Conservation (phyloP, 2,113 vertebrate genomes). For the Potamarius usumacintae region DNA sequence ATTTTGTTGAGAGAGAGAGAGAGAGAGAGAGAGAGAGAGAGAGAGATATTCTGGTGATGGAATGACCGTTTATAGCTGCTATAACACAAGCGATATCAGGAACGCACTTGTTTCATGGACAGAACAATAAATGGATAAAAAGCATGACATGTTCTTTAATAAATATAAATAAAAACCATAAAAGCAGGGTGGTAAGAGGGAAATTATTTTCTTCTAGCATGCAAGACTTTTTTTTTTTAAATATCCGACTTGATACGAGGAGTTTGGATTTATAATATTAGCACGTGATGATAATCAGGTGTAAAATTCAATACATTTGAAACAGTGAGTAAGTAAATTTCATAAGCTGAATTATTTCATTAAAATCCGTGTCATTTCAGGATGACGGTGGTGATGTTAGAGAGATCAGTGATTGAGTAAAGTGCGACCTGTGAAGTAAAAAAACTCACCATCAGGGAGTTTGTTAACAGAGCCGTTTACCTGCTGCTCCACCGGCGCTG, state of each 20-base stretch:
- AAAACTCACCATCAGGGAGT: constrained; percentile 44
- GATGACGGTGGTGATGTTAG: not conserved
- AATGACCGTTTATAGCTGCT: not conserved
- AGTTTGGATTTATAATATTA: not conserved
- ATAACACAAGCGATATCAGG: not conserved
- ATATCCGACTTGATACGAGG: too few relatives aligned
- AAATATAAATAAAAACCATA: too few relatives aligned
- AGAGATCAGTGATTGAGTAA: not conserved
- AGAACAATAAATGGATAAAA: not conserved
- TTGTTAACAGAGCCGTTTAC: constrained; percentile 27
- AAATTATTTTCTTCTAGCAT: not conserved
- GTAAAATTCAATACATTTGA: not conserved
- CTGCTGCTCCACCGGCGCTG: constrained; percentile 30
- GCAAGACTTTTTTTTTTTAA: too few relatives aligned
- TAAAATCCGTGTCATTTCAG: not conserved
- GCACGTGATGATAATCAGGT: not conserved
- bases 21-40: too few relatives aligned
- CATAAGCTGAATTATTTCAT: not conserved
- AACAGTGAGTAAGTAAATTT: too few relatives aligned
- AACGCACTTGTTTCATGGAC: not conserved
- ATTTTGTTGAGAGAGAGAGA: too few relatives aligned
- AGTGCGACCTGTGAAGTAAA: not conserved
- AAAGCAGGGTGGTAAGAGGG: not conserved
- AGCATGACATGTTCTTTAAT: not conserved
- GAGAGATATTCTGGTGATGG: not conserved